Conservation (phyloP, 2,888 invertebrate species). For the Seira ritae region DNA sequence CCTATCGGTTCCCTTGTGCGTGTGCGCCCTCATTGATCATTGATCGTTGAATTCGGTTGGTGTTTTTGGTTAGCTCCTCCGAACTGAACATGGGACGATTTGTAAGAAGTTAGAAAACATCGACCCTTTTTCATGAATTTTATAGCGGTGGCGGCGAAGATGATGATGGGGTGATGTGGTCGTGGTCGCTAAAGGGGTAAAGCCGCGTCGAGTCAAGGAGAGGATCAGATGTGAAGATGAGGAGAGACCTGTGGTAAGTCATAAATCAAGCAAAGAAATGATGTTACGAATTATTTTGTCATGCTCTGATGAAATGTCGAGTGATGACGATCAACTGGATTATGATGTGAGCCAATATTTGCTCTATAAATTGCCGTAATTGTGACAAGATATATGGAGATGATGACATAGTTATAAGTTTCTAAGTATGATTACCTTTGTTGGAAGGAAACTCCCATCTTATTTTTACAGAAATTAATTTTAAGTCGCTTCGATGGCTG, state of each 20-base stretch:
- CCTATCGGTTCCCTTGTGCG: not conserved
- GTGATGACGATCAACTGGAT: not conserved
- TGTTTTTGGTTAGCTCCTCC: not conserved
- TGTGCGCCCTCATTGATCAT: not conserved
- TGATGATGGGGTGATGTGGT: too few species aligned
- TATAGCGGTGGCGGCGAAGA: too few species aligned
- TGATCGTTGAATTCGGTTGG: not conserved
- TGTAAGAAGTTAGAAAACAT: not conserved
- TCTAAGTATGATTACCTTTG: not conserved
- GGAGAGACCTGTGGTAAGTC: not conserved
- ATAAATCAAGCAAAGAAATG: not conserved
- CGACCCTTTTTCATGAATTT: not conserved
- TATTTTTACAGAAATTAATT: not conserved
- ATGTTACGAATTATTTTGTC: not conserved
- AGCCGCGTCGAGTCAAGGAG: too few species aligned
- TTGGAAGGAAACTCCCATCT: not conserved
- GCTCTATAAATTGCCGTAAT: not conserved
- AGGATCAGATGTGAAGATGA: too few species aligned
- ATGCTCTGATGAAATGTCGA: not conserved
- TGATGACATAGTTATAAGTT: not conserved
- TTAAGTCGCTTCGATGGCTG: not conserved
- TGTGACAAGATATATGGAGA: not conserved
- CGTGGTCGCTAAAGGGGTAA: too few species aligned
- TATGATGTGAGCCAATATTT: not conserved
- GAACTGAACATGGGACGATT: not conserved